A percentile compares a stretch with the other conserved stretches of the same genome.
Evolutionary conservation across 64 coral and sea anemone genomes (phyloP).

Genomic region (Pachyseris speciosa): DNA sequence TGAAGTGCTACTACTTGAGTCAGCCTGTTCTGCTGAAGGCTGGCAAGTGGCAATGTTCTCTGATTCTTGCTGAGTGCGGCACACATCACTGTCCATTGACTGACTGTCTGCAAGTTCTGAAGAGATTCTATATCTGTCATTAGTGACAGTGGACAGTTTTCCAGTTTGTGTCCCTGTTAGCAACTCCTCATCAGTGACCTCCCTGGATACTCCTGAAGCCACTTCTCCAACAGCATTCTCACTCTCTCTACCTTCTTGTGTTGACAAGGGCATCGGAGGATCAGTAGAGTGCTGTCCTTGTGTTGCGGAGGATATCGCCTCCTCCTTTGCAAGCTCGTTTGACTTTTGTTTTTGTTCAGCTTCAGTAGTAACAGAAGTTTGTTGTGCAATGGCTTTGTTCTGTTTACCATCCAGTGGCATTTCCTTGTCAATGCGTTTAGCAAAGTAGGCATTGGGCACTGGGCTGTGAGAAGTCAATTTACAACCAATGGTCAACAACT

Average conservation of each 20-base stretch:
- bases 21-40: not conserved
- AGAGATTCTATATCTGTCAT: not conserved
- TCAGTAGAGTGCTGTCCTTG: not conserved
- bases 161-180: not conserved
- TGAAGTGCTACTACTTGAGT: not conserved
- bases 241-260: not conserved
- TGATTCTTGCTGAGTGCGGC: not conserved
- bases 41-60: not conserved
- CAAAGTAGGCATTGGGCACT: constrained; percentile 87
- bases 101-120: not conserved
- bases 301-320: not conserved
- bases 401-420: not conserved
- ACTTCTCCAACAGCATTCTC: not conserved
- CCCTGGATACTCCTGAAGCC: not conserved
- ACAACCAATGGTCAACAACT: too few relatives aligned
- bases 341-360: not conserved
- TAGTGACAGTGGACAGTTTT: not conserved
- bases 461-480: constrained; percentile 41
- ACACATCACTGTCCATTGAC: not conserved
- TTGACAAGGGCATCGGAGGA: not conserved
- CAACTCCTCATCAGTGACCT: constrained; percentile 53
- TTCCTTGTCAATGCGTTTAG: not conserved
- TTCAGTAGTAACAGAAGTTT: not conserved
- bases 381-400: not conserved
- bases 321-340: not conserved